A percentile compares a stretch with the other conserved stretches of the same genome.
Evolutionary conservation across 2,888 invertebrate genomes (phyloP).

Genomic region (Chironomus riparius): DNA sequence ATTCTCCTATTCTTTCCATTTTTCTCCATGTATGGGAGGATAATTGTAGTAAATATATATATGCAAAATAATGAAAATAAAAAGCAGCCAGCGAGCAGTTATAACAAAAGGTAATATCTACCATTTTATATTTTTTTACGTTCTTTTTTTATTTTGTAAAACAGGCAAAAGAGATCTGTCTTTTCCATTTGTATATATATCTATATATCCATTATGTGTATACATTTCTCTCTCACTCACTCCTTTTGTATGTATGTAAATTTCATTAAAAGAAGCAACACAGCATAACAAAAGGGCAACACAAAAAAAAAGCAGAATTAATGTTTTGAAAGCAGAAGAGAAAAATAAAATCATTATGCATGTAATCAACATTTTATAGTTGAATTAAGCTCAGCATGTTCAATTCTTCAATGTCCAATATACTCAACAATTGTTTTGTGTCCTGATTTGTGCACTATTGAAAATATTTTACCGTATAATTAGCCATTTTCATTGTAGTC

Average conservation of each 20-base stretch:
- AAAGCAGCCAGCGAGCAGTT: neutral
- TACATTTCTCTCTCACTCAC: neutral
- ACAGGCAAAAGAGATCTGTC: constrained; percentile 1
- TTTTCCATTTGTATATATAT: neutral
- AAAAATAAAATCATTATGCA: constrained; percentile 18
- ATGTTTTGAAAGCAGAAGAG: neutral
- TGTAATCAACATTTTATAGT: neutral
- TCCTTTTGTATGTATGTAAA: constrained; percentile 16
- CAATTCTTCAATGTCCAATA: neutral
- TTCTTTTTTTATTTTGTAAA: neutral
- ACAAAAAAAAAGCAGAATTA: neutral
- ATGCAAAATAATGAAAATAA: constrained; percentile 3
- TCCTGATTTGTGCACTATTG: no score
- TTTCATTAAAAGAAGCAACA: constrained; percentile 5
- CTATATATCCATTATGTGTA: neutral
- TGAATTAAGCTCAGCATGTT: neutral
- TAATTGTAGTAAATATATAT: neutral
- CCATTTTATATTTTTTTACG: constrained; percentile 19
- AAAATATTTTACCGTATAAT: no score
- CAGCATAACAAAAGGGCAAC: constrained; percentile 16
- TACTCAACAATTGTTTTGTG: neutral
- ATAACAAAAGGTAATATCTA: constrained; percentile 9
- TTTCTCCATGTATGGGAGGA: neutral
- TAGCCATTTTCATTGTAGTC: no score
- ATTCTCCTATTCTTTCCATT: no score